Evolutionary conservation across 2,113 vertebrate genomes (phyloP).

Genomic region (Podilymbus podiceps): DNA sequence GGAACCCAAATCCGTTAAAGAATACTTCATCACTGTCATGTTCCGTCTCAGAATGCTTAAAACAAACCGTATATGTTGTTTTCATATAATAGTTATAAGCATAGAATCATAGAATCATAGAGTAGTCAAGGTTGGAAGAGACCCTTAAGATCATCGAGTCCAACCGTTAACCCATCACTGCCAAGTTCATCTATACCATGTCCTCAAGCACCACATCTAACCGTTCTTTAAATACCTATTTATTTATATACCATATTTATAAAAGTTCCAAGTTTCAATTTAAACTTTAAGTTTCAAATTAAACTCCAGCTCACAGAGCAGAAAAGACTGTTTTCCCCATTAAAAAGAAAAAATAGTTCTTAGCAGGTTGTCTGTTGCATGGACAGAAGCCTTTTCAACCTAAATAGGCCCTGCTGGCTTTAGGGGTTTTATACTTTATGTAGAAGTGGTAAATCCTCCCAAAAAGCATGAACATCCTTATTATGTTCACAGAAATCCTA

Average conservation of each 20-base stretch:
- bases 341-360: background rate
- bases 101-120: no score
- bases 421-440: background rate
- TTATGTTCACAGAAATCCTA: background rate
- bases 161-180: no score
- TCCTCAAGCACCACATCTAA: no score
- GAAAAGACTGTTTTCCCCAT: background rate
- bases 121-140: no score
- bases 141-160: no score
- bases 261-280: background rate
- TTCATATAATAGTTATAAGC: background rate
- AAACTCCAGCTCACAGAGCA: background rate
- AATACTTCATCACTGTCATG: background rate
- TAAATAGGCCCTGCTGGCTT: background rate
- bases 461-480: background rate
- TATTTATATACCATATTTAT: background rate
- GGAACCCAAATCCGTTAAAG: background rate
- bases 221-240: no score
- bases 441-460: background rate
- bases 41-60: background rate
- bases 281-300: background rate
- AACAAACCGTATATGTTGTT: background rate
- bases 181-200: no score
- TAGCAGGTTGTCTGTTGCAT: background rate
- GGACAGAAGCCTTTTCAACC: background rate